These are phyloP conservation scores for Nibea albiflora DNA, from an alignment of 2,113 vertebrate species.

Conservation along the genomic window DNA sequence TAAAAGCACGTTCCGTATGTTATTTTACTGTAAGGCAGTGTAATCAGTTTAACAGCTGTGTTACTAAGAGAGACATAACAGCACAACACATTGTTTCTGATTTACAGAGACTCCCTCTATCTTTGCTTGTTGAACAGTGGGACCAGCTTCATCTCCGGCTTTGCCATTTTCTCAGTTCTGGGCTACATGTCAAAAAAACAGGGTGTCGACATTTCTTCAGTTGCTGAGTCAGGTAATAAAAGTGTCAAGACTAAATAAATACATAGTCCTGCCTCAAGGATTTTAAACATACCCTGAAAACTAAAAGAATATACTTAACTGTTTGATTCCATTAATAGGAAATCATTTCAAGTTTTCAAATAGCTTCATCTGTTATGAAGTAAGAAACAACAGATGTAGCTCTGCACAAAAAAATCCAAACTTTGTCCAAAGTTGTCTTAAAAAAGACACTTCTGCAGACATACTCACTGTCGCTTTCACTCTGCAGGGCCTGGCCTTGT, in stretches of 20 bases:
- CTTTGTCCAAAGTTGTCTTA: neutral
- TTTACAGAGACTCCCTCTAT: constrained; percentile 80
- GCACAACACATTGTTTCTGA: constrained; percentile 20
- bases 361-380: neutral
- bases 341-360: neutral
- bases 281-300: neutral
- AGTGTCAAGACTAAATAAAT: neutral
- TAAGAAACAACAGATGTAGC: neutral
- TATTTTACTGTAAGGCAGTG: neutral
- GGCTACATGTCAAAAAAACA: constrained; percentile 87
- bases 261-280: neutral
- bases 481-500: constrained; percentile 90
- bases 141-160: constrained; percentile 90
- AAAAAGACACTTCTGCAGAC: neutral
- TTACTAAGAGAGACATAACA: neutral
- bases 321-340: neutral
- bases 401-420: no score
- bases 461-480: constrained; percentile 26
- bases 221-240: constrained; percentile 79
- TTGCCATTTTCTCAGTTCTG: constrained; percentile 92
- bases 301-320: neutral
- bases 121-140: constrained; percentile 90
- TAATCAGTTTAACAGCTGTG: neutral
- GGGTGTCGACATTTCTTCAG: constrained; percentile 73
- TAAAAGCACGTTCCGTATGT: neutral